phyloP scores from a whole-genome alignment of 2,888 invertebrate species.

The Syrista parreyssii region DNA sequence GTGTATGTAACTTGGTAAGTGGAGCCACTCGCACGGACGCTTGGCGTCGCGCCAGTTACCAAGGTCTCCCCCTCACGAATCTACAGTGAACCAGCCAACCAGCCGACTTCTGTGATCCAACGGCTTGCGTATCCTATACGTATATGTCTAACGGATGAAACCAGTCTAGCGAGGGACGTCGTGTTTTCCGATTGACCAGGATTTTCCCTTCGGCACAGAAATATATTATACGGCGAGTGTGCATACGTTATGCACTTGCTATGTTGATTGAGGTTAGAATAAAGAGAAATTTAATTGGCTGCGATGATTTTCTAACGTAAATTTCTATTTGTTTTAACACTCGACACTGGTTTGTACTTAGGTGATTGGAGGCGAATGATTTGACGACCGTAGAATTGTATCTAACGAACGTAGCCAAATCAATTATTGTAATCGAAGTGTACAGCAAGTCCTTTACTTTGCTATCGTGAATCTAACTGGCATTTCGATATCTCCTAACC shows the following conservation, averaged over 20 bases:
- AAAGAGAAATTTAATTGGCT: neutral
- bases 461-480: neutral
- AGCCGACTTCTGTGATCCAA: neutral
- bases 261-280: neutral
- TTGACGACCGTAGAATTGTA: neutral
- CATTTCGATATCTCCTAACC: conserved; percentile 22
- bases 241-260: neutral
- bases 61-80: conserved; percentile 19
- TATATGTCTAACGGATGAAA: conserved; percentile 31
- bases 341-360: neutral
- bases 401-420: neutral
- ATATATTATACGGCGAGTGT: neutral
- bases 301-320: neutral
- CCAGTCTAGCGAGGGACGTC: conserved; percentile 36
- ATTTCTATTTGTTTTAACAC: neutral
- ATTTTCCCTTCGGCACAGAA: conserved; percentile 21
- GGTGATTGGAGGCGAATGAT: neutral
- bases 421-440: neutral
- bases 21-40: conserved; percentile 53
- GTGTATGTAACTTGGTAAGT: conserved; percentile 56
- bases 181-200: conserved; percentile 43
- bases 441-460: neutral
- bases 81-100: neutral
- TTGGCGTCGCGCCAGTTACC: conserved; percentile 49
- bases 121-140: neutral